Evolutionary conservation across 2,797 vertebrate species (phyloP), one percentile per base, ranked within the genome.

Genomic region (Coregonus ussuriensis): DNA sequence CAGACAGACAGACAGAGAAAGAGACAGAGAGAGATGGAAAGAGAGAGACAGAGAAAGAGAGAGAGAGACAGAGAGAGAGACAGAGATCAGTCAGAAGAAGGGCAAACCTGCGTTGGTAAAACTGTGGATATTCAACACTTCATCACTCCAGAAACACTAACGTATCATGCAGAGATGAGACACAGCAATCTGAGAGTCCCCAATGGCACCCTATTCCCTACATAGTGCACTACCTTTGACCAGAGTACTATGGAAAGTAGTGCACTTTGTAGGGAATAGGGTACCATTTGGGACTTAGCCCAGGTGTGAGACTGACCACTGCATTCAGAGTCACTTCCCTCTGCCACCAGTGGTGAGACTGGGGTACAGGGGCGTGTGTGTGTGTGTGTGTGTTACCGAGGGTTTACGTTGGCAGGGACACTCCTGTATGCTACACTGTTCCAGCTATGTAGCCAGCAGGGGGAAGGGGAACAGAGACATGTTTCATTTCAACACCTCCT

Each of bases 361-460:
- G 53, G 53, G 3, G 53, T 18, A 54, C 53, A 54, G 53, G 53
- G 14, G 18, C 14, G 9, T 47, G 41, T 0, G 37, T 41, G 37
- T 41, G 6, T 41, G 15, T 25, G 25, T 25, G 25, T 0, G 53
- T 54, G 53, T 95, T 96, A 95, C 94, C 94, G 94, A 95, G n/a
- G 94, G 91, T 85, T 94, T 94, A 89, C 88, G 92, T 89, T 90
- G 94, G 93, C 94, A 96, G 82, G 90, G 93, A 93, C 94, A 95
- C 89, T 93, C 93, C 91, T 94, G 93, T 92, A 95, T 94, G 91
- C 91, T 94, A 94, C 94, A 95, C 88, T 94, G 94, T 88, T 94
- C 94, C 93, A 95, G 91, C 94, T 95, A 91, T 74, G 79, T 6
- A 54, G 53, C 16, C 53, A 83, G 81, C 72, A 84, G 68, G 84